Evolutionary conservation across 2,797 vertebrate genomes (phyloP).

Genomic region (Xenops minutus): DNA sequence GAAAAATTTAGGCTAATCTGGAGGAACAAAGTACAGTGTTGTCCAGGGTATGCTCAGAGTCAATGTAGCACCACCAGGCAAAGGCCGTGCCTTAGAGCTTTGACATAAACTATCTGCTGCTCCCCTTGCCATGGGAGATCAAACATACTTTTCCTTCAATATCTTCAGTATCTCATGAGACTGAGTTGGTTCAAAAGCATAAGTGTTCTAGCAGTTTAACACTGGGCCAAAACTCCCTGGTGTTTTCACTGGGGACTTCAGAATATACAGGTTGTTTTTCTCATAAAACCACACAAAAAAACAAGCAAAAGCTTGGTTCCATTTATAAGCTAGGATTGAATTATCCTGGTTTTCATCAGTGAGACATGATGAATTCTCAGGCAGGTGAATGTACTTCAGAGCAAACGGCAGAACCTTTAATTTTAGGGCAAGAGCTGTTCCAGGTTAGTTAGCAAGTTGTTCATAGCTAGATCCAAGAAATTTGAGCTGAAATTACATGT

Average conservation of each 20-base stretch:
- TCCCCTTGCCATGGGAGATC: neutral
- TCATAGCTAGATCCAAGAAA: neutral
- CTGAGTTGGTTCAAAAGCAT: neutral
- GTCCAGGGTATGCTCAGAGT: neutral
- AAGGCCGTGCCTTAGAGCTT: neutral
- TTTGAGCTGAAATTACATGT: neutral
- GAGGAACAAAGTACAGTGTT: neutral
- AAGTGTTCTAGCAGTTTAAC: neutral
- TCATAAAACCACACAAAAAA: neutral
- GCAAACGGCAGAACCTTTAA: neutral
- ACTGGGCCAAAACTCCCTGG: neutral
- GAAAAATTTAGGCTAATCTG: neutral
- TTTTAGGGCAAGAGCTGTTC: neutral
- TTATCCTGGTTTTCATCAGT: neutral
- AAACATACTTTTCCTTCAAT: neutral
- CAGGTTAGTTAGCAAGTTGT: neutral
- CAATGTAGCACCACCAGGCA: neutral
- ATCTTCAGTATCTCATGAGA: neutral
- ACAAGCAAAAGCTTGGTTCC: neutral
- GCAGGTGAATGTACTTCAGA: neutral
- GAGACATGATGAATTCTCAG: neutral
- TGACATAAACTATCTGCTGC: neutral
- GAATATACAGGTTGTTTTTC: neutral
- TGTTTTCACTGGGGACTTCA: neutral
- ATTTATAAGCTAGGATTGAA: neutral